Evolutionary conservation across 2,113 vertebrate species (phyloP), one percentile per base, ranked within the genome.

Genomic region (Calyptomena viridis): DNA sequence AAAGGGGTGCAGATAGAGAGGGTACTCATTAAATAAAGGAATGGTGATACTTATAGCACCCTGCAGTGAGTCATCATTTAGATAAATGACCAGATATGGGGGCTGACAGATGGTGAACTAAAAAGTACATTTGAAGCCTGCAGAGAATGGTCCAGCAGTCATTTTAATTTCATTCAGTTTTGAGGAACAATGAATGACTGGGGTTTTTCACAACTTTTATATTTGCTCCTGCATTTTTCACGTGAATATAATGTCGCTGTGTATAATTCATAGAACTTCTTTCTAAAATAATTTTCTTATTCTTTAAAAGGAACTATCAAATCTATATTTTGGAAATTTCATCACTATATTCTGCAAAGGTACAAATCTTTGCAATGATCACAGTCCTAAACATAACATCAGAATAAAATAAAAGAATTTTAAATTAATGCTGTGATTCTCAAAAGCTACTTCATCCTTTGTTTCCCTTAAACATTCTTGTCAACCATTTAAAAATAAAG

Each of bases 31-130:
- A 95, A 95, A 93, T 80, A 95, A 97, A 96, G 91, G 79, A 85
- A 92, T 84, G 90, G 76, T 86, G 89, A 95, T 91, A 75, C 66
- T 82, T 84, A 91, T 11, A 77, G 84, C 81, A 89, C 64, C 94
- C 95, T 96, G 77, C 91, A 88, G 93, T 89, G 95, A 96, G 64
- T 86, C 88, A 83, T 92, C 83, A 30, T 35, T 82, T 11, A 96
- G 93, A 96, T 71, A 97, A 97, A 97, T 90, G 72, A 53, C 68
- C 76, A 75, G 75, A 80, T 75, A 84, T 47, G 49, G 89, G 46
- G 33, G 28, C 67, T 95, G 93, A 89, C 97, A 97, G 97, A 91
- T 86, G 85, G 94, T 60, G 64, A 97, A 96, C 85, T 96, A 84
- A 90, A 93, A 93, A 96, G 89, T 80, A 94, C 93, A 80, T 97